A percentile compares a stretch with the other conserved stretches of the same genome.
phyloP scores from a whole-genome alignment of 2,113 vertebrate species.

The Heterocephalus glaber region DNA sequence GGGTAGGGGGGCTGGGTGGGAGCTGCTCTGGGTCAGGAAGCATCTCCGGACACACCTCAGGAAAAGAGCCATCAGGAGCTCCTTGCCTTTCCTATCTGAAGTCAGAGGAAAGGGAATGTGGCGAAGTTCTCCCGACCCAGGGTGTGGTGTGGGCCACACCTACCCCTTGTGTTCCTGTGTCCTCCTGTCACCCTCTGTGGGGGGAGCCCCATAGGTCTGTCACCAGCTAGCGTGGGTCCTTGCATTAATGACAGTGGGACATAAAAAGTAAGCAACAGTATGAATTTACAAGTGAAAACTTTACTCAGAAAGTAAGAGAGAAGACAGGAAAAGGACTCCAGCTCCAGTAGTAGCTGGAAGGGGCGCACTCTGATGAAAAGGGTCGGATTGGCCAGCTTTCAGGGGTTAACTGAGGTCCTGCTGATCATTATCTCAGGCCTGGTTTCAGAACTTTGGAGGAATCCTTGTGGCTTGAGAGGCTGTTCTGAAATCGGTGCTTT shows the following conservation, averaged over 20 bases:
- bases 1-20: conserved; percentile 50
- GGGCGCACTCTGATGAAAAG: not conserved
- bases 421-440: not conserved
- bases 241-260: not conserved
- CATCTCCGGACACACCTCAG: conserved; percentile 74
- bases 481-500: not conserved
- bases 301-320: not conserved
- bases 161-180: not conserved
- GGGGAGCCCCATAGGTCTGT: not conserved
- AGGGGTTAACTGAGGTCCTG: not conserved
- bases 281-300: not conserved
- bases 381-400: too few relatives aligned
- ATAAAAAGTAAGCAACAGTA: not conserved
- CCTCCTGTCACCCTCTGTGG: not conserved
- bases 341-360: not conserved
- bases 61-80: conserved; percentile 72
- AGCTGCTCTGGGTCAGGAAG: conserved; percentile 68
- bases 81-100: conserved; percentile 73
- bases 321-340: not conserved
- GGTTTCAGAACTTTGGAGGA: not conserved
- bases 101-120: conserved; percentile 67
- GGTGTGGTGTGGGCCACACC: conserved; percentile 30
- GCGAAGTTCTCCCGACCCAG: conserved; percentile 28
- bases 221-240: not conserved
- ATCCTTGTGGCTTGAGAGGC: not conserved